These are phyloP conservation scores for Euura saliciscinereae DNA, from an alignment of 1,140 invertebrate genomes.

Conservation along the genomic window DNA sequence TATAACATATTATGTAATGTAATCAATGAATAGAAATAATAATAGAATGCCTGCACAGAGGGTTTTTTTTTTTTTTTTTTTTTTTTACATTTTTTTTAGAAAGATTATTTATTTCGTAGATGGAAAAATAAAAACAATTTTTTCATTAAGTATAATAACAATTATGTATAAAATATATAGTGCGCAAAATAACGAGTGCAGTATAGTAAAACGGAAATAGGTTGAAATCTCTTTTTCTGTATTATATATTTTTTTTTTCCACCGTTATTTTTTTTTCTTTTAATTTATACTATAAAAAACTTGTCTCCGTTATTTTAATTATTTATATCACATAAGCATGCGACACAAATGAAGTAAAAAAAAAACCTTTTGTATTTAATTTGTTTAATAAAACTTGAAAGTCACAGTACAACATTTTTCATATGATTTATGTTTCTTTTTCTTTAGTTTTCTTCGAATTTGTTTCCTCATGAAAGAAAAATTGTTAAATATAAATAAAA, in stretches of 20 bases:
- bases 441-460: not conserved
- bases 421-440: constrained; percentile 11
- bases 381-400: constrained; percentile 55
- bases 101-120: too few relatives aligned
- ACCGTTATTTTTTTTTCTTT: not conserved
- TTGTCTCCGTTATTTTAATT: constrained; percentile 40
- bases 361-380: constrained; percentile 55
- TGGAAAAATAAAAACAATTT: not conserved
- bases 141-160: not conserved
- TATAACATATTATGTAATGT: too few relatives aligned
- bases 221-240: not conserved
- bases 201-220: too few relatives aligned
- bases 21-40: too few relatives aligned
- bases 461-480: too few relatives aligned
- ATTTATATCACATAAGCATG: constrained; percentile 39
- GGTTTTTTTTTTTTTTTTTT: too few relatives aligned
- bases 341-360: constrained; percentile 22
- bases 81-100: too few relatives aligned
- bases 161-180: not conserved
- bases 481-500: too few relatives aligned
- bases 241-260: not conserved
- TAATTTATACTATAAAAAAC: not conserved
- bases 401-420: constrained; percentile 47
- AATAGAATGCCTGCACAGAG: too few relatives aligned
- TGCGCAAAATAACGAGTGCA: not conserved